Percentiles rank a stretch among this genome's conserved stretches.
Conservation (phyloP, 2,888 invertebrate species). For the Eutolmus rufibarbis region DNA sequence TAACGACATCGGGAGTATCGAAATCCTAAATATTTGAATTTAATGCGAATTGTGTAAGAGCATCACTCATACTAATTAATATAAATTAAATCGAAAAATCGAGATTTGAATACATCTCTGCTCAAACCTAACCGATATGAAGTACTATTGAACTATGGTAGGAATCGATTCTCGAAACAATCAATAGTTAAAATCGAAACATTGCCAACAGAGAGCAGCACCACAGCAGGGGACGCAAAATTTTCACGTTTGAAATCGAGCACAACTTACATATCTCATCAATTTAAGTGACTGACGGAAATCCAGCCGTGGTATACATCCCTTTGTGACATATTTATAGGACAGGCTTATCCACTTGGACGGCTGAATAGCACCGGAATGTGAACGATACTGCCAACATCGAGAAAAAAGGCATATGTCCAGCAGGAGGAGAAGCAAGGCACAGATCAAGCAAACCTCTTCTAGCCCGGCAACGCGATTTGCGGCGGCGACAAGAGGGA, state of each 20-base stretch:
- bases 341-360: constrained; percentile 35
- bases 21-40: neutral
- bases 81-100: no score
- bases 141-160: neutral
- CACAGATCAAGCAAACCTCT: neutral
- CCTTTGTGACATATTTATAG: constrained; percentile 44
- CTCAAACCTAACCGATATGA: neutral
- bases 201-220: neutral
- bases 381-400: constrained; percentile 36
- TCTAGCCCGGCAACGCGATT: neutral
- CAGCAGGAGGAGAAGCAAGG: neutral
- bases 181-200: neutral
- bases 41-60: no score
- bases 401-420: neutral
- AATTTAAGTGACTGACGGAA: constrained; percentile 35
- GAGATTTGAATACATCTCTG: no score
- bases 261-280: constrained; percentile 24
- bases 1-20: neutral
- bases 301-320: constrained; percentile 10
- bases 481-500: neutral
- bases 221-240: neutral
- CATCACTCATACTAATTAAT: no score
- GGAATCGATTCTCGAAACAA: neutral
- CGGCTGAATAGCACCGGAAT: constrained; percentile 40
- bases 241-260: neutral